These are phyloP conservation scores for Egretta garzetta DNA, from an alignment of 2,113 vertebrate genomes.

Conservation along the genomic window DNA sequence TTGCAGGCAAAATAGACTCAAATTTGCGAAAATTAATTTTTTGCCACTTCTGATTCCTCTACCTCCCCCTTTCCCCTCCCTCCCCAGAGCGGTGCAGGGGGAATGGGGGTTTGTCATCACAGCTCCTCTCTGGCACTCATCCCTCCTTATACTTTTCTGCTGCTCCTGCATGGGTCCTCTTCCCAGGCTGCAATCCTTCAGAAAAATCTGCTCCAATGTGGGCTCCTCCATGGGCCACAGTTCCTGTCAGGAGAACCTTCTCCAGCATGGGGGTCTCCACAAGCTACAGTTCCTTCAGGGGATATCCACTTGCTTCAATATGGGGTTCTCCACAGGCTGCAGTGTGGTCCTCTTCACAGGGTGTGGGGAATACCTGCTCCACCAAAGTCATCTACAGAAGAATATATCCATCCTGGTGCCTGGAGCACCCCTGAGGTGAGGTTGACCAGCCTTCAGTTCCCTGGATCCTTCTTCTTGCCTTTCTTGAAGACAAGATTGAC, in stretches of 20 bases:
- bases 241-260: neutral
- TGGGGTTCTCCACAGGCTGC: neutral
- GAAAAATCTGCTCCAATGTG: neutral
- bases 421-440: neutral
- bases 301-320: neutral
- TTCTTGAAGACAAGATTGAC: neutral
- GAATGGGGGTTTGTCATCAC: neutral
- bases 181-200: neutral
- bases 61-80: accelerated
- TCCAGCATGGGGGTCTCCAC: neutral
- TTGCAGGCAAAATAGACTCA: neutral
- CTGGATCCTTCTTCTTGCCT: neutral
- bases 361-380: neutral
- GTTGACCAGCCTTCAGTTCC: neutral
- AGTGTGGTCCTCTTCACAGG: neutral
- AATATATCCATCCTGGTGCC: neutral
- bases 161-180: neutral
- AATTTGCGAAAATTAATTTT: neutral
- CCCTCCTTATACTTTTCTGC: neutral
- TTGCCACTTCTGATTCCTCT: neutral
- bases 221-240: neutral
- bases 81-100: neutral
- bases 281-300: neutral
- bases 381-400: neutral
- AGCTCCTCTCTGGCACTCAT: neutral